These are phyloP conservation scores for Denticeps clupeoides DNA, from an alignment of 2,797 vertebrate species.

Conservation along the genomic window DNA sequence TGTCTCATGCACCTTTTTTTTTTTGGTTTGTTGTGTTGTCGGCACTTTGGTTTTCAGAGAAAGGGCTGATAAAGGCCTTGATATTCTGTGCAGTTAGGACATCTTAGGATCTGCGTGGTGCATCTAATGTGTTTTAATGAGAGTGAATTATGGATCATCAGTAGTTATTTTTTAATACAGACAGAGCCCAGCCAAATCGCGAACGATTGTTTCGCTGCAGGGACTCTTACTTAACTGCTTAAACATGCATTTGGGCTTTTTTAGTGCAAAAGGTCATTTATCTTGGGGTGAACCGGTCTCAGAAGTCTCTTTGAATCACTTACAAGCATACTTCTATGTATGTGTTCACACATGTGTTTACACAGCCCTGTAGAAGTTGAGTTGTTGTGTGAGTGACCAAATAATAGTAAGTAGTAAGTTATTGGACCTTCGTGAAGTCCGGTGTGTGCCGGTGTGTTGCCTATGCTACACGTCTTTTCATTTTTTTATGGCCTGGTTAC, in stretches of 20 bases:
- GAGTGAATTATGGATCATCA: constrained; percentile 53
- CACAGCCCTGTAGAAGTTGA: no score
- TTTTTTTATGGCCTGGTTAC: no score
- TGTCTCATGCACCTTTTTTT: no score
- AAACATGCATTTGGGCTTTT: neutral
- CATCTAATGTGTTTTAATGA: constrained; percentile 47
- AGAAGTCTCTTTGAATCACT: constrained; percentile 19
- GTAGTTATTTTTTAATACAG: constrained; percentile 34
- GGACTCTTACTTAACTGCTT: constrained; percentile 14
- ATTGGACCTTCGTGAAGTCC: no score
- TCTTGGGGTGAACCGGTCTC: neutral
- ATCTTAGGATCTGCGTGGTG: constrained; percentile 32
- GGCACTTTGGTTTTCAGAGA: no score
- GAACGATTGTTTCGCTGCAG: constrained; percentile 29
- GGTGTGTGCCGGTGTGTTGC: no score
- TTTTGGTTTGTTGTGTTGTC: no score
- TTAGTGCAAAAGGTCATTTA: neutral
- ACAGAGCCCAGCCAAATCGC: constrained; percentile 39
- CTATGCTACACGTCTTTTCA: no score
- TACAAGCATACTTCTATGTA: constrained; percentile 19
- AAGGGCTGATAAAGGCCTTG: constrained; percentile 36
- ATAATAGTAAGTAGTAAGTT: no score
- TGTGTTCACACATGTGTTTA: neutral
- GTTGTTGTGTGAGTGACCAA: no score
- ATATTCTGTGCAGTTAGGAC: constrained; percentile 36